Evolutionary conservation across 2,113 vertebrate species (phyloP), one percentile per base, ranked within the genome.

Genomic region (Chaetura pelagica): DNA sequence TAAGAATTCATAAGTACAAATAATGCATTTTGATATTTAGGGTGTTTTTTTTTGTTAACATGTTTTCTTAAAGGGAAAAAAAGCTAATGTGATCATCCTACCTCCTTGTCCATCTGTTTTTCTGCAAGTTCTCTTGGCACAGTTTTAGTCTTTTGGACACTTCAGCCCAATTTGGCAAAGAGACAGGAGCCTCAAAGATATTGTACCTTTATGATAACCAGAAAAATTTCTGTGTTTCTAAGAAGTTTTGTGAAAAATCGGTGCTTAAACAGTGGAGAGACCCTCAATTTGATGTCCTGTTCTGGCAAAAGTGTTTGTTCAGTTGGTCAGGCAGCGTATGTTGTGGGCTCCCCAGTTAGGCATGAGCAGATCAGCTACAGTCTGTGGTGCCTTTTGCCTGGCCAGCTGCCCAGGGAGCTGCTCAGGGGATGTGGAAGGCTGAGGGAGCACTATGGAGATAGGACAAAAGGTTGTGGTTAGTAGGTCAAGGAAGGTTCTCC

Each of bases 341-440:
- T 29, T 40, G 30, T 27, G 42, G n/a, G 12, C 48, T 84, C 48
- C 71, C 74, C 34, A 7, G 61, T 51, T 51, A 20, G n/a, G 6
- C 44, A 5, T 67, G 22, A 19, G 1, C 48, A 23, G 27, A 26
- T 69, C 42, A 22, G 0, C 59, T 52, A 3, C 4, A 13, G n/a
- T 6, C 6, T 8, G 0, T 1, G 21, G 15, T 29, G 22, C 34
- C 29, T 63, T 55, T 68, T 83, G 72, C 67, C 24, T 68, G 5
- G 1, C 58, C 49, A 51, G 24, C 48, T 72, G 62, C 48, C 71
- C 7, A 3, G 16, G 15, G 55, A 23, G 9, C 23, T 64, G 34
- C 8, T 5, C 0, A 3, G 51, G 7, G 57, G 29, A 13, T 12
- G 2, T 35, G 15, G 23, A 19, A 63, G 52, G 22, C 62, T 55